Evolutionary conservation across 2,113 vertebrate genomes (phyloP), one percentile per base, ranked within the genome.

Genomic region (Muntiacus muntjak): DNA sequence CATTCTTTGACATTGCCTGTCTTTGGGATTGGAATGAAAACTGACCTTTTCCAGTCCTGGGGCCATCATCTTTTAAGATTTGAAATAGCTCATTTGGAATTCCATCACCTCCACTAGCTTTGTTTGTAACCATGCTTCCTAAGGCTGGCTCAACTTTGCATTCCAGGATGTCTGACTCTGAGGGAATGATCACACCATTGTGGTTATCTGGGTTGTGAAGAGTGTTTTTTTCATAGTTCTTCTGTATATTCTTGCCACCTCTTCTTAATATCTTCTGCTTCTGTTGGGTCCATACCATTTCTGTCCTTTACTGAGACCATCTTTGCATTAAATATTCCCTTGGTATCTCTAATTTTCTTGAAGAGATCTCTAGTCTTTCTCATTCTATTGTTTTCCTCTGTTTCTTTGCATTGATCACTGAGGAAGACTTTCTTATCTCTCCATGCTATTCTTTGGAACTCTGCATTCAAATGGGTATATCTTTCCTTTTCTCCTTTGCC

Each of bases 11-110:
- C 0, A 36, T 71, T 71, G 19, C 19, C 19, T 12, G 36, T 36
- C 19, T 36, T 71, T 36, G 19, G 9, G 64, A 71, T 71, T 36
- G 64, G n/a, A 71, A 36, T 71, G 9, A 71, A 36, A 71, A 71
- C 19, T 36, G 64, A 36, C 0, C 19, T 71, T 36, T 21, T 23
- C 64, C 2, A 71, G n/a, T 71, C n/a, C n/a, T 0, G 0, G 17
- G 19, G 2, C 64, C n/a, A 11, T 71, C 19, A 36, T 36, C 19
- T 71, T 71, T 71, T 36, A 71, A 12, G n/a, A 71, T 71, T 36
- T 71, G 5, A 71, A 71, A 40, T 6, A 71, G 67, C 67, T 71
- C 19, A 23, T 40, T 12, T 40, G 2, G n/a, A 40, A 71, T 71
- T 71, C 9, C 19, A 71, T 71, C 67, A 71, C n/a, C 67, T 23